A percentile compares a stretch with the other conserved stretches of the same genome.
phyloP scores from a whole-genome alignment of 2,113 vertebrate species.

The Motacilla tschutschensis region DNA sequence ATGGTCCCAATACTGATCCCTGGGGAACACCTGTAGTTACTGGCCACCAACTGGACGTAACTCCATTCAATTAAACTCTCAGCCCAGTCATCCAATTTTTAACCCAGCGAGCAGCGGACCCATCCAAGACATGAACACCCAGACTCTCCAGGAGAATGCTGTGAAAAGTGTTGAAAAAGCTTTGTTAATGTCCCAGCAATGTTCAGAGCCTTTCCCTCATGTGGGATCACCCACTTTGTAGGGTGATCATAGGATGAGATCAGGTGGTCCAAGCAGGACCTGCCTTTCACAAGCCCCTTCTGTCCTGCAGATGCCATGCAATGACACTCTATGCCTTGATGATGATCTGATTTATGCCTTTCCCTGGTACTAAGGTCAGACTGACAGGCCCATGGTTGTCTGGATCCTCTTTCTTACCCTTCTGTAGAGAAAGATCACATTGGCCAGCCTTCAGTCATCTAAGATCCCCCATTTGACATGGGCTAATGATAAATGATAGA shows the following conservation, averaged over 20 bases:
- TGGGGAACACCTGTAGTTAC: not conserved
- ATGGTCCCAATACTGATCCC: not conserved
- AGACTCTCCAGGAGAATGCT: not conserved
- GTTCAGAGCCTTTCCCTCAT: not conserved
- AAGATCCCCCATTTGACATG: not conserved
- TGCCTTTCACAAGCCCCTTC: not conserved
- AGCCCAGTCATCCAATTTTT: not conserved
- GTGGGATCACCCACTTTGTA: not conserved
- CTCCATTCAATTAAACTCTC: not conserved
- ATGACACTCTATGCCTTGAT: not conserved
- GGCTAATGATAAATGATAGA: not conserved
- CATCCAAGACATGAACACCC: not conserved
- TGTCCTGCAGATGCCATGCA: rapidly evolving
- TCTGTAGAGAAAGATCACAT: not conserved
- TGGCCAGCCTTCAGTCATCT: not conserved
- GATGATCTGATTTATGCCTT: not conserved
- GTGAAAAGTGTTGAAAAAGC: not conserved
- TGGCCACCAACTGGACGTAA: not conserved
- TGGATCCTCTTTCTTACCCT: not conserved
- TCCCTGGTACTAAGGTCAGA: rapidly evolving
- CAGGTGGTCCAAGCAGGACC: not conserved
- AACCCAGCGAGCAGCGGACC: not conserved
- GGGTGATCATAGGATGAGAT: not conserved
- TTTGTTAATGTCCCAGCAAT: not conserved
- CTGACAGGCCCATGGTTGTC: not conserved